Evolutionary conservation across 2,797 vertebrate genomes (phyloP), one percentile per base, ranked within the genome.

Genomic region (Halcyon leucocephala): DNA sequence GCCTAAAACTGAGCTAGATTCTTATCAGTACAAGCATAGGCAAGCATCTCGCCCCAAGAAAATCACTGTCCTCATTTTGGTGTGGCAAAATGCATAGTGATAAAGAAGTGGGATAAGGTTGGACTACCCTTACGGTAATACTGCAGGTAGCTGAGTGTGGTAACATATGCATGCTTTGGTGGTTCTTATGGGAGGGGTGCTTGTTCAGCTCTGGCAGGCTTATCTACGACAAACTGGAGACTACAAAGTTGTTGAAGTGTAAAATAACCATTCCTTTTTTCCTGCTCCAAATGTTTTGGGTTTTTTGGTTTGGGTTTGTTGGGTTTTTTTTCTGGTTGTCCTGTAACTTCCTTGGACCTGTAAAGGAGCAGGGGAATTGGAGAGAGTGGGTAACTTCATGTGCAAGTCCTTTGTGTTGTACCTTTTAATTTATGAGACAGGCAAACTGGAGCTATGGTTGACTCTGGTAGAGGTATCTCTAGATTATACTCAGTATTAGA

Each of bases 11-110:
- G 28, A 66, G 48, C 31, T 86, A 21, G 82, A 65, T 90, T 66
- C 24, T 44, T 92, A 82, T 35, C 71, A 31, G 48, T 25, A 14
- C 80, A 86, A 42, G 90, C n/a, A 39, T 31, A 84, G 86, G 33
- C 64, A 93, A 89, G 80, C 35, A 61, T 71, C 64, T 94, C 77
- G 67, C 86, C 65, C 67, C 37, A 60, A 70, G 80, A 86, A 80
- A 89, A 70, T 72, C 1, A 0, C 67, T 74, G 4, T 69, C 44
- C 64, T 86, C 1, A 0, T 94, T 93, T 92, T 89, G 88, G 41
- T 7, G 2, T 82, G 71, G 60, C 29, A 74, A 7, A 95, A 77
- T 76, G 57, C 46, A 70, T 94, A 37, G 25, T 35, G 31, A 84
- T 96, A 39, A 89, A 69, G 19, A 64, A 48, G 37, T 90, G 44